Base-by-base conservation (phyloP, 2,888 invertebrate species). In the Xylota segnis region DNA sequence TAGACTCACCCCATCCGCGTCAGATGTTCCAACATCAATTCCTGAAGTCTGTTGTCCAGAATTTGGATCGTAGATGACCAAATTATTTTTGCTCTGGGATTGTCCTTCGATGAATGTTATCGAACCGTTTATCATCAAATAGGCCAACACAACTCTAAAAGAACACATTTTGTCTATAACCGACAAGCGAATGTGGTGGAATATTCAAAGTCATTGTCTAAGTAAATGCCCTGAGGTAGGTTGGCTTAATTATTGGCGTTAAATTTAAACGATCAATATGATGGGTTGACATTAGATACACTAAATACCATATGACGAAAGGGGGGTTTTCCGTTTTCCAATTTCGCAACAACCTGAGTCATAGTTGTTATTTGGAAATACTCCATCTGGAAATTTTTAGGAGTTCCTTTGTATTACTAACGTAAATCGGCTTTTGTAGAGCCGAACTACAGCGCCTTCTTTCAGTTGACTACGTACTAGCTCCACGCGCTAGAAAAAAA, bases 21-120 rank as follows among this genome's bases (percentile, higher is more conserved):
- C n/a, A 5, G 7, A 12, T 0, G 23, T 2, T 16, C n/a, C 32
- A 7, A 45, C 5, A 34, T 70, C 56, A 54, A 68, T 43, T 29
- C 16, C 10, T n/a, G 10, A 0, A 9, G 18, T 14, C 23, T 70
- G 70, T n/a, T 56, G 32, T 43, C 18, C 18, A 5, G 54, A 43
- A 10, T 56, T 45, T 32, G 58, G 40, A 34, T 70, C 58, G 18
- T 70, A 70, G 10, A 70, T 23, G 10, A 70, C 45, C 45, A 70
- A 34, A 45, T 23, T 14, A 1, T 14, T 58, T 45, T 16, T 18
- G 34, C 7, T 40, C 0, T 6, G 14, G 1, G 5, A 14, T 29
- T 29, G 54, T 12, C 54, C 54, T 29, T 68, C 54, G 23, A n/a
- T 58, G 10, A 34, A 45, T 7, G 70, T 58, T 23, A 52, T 52